Percentiles rank a stretch among this genome's conserved stretches.
These are phyloP conservation scores for Anabacerthia variegaticeps DNA, from an alignment of 2,797 vertebrate genomes.

Conservation along the genomic window DNA sequence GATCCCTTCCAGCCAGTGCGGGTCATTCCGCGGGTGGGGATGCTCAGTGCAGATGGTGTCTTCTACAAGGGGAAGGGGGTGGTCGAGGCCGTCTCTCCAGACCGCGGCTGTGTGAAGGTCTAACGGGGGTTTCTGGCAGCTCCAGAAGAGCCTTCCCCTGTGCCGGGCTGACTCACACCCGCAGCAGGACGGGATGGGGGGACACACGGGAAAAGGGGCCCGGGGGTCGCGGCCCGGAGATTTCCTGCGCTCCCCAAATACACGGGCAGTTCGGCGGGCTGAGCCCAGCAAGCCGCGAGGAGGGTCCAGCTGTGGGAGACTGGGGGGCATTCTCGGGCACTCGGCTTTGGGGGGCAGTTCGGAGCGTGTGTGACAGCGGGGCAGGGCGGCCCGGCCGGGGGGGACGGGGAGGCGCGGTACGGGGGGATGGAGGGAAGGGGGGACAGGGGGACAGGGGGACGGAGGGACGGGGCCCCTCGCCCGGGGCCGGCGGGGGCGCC, in stretches of 20 bases:
- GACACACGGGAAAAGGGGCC: background rate
- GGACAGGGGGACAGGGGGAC: background rate
- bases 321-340: background rate
- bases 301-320: background rate
- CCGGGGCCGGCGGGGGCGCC: background rate
- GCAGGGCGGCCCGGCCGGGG: rapidly evolving
- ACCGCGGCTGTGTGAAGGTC: background rate
- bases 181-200: background rate
- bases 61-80: background rate
- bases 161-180: background rate
- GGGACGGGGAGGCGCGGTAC: background rate
- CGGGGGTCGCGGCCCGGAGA: background rate
- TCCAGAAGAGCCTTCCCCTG: background rate
- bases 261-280: background rate
- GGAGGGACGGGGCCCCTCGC: background rate
- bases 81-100: background rate
- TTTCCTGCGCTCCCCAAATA: background rate
- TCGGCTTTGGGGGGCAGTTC: background rate
- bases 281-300: background rate
- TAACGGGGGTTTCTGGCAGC: background rate
- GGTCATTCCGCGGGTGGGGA: background rate
- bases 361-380: background rate
- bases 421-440: no score
- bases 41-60: background rate
- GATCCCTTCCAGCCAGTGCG: background rate